Evolutionary conservation across 2,797 vertebrate species (phyloP).

Genomic region (Platyrinchus mystaceus): DNA sequence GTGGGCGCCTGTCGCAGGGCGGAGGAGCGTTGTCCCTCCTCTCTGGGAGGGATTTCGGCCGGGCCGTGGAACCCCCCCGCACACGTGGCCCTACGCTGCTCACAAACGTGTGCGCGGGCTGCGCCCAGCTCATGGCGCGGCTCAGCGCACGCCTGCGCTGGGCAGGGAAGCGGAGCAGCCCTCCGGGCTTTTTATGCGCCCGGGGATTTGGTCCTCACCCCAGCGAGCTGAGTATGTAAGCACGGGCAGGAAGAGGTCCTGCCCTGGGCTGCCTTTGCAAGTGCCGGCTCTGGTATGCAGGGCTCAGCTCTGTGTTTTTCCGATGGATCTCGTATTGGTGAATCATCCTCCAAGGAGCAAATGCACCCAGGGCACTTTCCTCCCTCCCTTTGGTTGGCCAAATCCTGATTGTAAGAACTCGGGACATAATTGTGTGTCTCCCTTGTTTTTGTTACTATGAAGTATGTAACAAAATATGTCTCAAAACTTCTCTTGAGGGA

Average conservation of each 20-base stretch:
- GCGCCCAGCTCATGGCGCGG: fast-evolving
- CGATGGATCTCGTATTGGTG: fast-evolving
- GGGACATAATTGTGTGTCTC: background rate
- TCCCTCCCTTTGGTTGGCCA: background rate
- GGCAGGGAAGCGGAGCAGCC: fast-evolving
- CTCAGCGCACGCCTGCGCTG: fast-evolving
- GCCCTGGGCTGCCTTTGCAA: background rate
- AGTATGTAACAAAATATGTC: background rate
- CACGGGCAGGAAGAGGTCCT: too few relatives aligned
- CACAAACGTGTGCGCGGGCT: fast-evolving
- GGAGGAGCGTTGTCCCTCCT: background rate
- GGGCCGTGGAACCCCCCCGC: fast-evolving
- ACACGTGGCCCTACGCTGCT: background rate
- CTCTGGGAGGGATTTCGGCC: background rate
- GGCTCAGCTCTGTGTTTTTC: background rate
- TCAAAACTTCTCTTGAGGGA: background rate
- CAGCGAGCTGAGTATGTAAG: fast-evolving
- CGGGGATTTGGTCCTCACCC: background rate
- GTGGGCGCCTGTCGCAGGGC: background rate
- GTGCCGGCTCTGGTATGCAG: background rate
- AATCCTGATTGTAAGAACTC: background rate
- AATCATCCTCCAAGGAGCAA: background rate
- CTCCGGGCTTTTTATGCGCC: fast-evolving
- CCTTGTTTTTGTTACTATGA: background rate
- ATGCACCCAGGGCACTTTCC: background rate